phyloP scores from a whole-genome alignment of 2,797 vertebrate species.

The Urophycis tenuis region DNA sequence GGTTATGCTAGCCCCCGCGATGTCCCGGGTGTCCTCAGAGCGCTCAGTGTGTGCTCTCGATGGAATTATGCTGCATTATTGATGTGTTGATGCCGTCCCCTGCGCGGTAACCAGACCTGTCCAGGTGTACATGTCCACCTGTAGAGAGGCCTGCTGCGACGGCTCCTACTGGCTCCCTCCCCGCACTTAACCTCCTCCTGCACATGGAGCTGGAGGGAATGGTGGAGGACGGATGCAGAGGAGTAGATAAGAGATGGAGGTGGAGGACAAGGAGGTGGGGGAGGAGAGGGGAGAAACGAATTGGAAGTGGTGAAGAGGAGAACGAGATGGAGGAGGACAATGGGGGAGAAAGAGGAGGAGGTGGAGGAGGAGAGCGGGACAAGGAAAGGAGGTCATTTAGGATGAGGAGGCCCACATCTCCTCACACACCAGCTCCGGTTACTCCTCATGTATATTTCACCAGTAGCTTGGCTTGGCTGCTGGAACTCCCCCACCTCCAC shows the following conservation, averaged over 20 bases:
- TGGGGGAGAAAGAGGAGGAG: background rate
- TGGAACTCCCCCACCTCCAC: background rate
- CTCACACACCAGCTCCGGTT: conserved; percentile 65
- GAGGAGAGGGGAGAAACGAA: background rate
- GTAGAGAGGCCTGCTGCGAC: background rate
- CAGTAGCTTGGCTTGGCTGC: conserved; percentile 25
- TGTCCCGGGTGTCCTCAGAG: background rate
- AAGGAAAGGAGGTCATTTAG: background rate
- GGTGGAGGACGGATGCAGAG: no score
- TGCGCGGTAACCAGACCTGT: conserved; percentile 50
- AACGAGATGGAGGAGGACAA: no score
- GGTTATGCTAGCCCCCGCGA: no score
- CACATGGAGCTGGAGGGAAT: background rate
- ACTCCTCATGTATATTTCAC: conserved; percentile 76
- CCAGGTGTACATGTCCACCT: background rate
- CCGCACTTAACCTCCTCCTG: background rate
- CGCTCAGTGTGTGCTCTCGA: conserved; percentile 50
- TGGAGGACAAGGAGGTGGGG: background rate
- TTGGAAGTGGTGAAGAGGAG: no score
- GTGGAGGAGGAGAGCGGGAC: no score
- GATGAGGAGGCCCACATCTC: conserved; percentile 33
- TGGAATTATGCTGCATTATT: conserved; percentile 96
- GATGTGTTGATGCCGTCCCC: conserved; percentile 60
- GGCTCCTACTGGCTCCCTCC: background rate
- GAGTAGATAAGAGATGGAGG: background rate